Evolutionary conservation across 2,113 vertebrate species (phyloP).

Genomic region (Ovibos moschatus): DNA sequence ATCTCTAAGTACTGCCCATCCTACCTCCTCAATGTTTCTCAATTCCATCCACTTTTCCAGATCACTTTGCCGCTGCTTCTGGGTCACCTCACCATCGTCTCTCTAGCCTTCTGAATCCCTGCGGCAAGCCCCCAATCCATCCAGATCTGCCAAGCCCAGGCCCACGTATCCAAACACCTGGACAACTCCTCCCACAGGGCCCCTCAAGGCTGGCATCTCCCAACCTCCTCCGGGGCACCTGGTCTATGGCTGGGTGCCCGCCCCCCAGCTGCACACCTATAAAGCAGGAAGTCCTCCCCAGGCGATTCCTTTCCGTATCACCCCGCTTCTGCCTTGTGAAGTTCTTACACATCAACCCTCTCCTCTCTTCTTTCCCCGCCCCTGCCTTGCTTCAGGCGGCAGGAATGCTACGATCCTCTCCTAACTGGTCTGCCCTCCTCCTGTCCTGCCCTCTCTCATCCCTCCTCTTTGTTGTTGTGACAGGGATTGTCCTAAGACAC

Average conservation of each 20-base stretch:
- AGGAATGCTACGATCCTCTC: background rate
- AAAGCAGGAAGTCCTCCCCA: background rate
- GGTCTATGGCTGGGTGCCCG: background rate
- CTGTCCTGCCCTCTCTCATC: background rate
- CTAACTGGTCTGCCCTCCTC: background rate
- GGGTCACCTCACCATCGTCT: background rate
- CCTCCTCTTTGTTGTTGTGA: background rate
- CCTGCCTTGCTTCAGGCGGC: background rate
- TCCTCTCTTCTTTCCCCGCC: background rate
- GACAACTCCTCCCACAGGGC: background rate
- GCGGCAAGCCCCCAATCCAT: background rate
- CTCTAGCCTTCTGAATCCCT: background rate
- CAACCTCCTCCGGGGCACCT: background rate
- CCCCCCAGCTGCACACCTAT: background rate
- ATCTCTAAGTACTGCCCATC: background rate
- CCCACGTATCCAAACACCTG: background rate
- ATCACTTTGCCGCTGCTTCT: background rate
- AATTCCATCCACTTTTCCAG: background rate
- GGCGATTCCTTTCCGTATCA: background rate
- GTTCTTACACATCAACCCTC: background rate
- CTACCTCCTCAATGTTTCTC: background rate
- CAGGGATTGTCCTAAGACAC: background rate
- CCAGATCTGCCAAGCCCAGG: background rate
- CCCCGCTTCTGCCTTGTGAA: accelerated
- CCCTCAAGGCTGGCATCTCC: background rate